Base-by-base conservation (phyloP, 2,888 invertebrate genomes). In the Gisinianus flammeolus region DNA sequence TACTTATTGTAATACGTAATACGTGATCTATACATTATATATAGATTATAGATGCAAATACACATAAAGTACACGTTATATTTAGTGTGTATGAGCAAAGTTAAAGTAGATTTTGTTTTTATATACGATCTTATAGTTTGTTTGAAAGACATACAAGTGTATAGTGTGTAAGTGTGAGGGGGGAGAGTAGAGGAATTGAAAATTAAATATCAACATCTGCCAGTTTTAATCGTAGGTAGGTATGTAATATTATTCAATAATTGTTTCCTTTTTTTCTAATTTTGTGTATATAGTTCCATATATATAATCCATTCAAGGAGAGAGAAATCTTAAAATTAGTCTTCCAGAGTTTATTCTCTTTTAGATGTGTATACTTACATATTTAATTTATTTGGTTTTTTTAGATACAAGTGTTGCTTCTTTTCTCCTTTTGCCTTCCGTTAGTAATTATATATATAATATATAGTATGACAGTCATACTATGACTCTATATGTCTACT, bases 261-360 rank as follows among this genome's bases (percentile, higher is more conserved):
- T 54, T 5, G 16, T 54, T n/a, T 54, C 54, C 16, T 54, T n/a
- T n/a, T 54, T 19, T 12, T 54, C 10, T 54, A 12, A 54, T 4
- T 8, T 4, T 54, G 16, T 54, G 6, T 54, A 16, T 5, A n/a
- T 54, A n/a, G 54, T 54, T 54, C 54, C 54, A 54, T 44, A 54
- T 54, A n/a, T 54, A n/a, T 54, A n/a, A n/a, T 54, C 4, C 54
- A 8, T 16, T 44, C 16, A 10, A 6, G 8, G 6, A 10, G 6
- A n/a, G 4, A 16, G 4, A 54, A n/a, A 54, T 54, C 4, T n/a
- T 8, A n/a, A 54, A n/a, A 54, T n/a, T 54, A 54, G 54, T 54
- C 54, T 54, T 54, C 54, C 54, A 54, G 54, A 54, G 54, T n/a
- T 54, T 54, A 44, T 44, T 44, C n/a, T 54, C 54, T 54, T 54